phyloP scores from a whole-genome alignment of 2,797 vertebrate genomes.

The Epinephelus coioides region DNA sequence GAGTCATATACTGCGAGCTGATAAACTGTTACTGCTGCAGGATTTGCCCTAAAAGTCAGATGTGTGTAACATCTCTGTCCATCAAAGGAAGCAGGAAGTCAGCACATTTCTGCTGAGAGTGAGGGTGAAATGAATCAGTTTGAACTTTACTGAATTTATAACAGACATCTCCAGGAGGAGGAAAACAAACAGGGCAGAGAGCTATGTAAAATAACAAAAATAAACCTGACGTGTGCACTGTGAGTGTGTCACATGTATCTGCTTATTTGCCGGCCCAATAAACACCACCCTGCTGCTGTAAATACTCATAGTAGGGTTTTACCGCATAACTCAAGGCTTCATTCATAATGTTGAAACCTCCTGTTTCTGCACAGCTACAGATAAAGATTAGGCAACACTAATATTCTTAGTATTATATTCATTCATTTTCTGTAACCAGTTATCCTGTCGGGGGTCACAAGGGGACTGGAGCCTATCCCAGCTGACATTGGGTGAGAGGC shows the following conservation, averaged over 20 bases:
- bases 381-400: too few relatives aligned
- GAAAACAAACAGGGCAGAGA: constrained; percentile 19
- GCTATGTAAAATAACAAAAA: not conserved
- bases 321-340: too few relatives aligned
- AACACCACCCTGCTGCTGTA: not conserved
- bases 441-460: too few relatives aligned
- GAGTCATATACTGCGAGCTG: constrained; percentile 27
- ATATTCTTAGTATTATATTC: too few relatives aligned
- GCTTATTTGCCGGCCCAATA: not conserved
- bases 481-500: too few relatives aligned
- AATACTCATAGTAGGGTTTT: not conserved
- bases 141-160: constrained; percentile 18
- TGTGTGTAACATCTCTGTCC: constrained; percentile 47
- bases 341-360: too few relatives aligned
- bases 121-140: constrained; percentile 36
- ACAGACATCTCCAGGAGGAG: not conserved
- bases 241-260: not conserved
- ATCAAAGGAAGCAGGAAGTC: constrained; percentile 30
- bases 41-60: constrained; percentile 42
- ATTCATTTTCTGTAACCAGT: too few relatives aligned
- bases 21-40: constrained; percentile 48
- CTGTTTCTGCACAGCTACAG: too few relatives aligned
- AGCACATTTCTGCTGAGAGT: constrained; percentile 45
- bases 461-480: too few relatives aligned
- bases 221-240: not conserved